Evolutionary conservation across 2,797 vertebrate genomes (phyloP), one percentile per base, ranked within the genome.

Genomic region (Sylvilagus floridanus): DNA sequence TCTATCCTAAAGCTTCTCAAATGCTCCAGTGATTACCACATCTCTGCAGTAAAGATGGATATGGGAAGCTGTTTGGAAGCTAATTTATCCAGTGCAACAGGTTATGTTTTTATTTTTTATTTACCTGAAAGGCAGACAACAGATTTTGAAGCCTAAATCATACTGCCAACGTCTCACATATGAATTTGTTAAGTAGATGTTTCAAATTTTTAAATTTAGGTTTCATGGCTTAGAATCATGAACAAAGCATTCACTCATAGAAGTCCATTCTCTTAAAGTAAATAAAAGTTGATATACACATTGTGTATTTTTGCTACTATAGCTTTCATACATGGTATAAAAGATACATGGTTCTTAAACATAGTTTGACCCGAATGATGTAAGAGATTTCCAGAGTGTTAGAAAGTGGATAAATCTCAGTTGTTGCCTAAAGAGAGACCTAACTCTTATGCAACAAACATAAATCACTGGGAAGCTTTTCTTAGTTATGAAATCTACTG

Each of bases 391-490:
- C 8, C 7, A 84, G 75, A 9, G n/a, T 17, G 84, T 37, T 7
- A 69, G 2, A 68, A 76, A 90, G 26, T 76, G n/a, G 63, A 60
- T 71, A 77, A 87, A 90, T 82, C 71, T 37, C 32, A 78, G 13
- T 37, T 50, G 90, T 95, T 95, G 42, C 6, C 66, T 73, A 68
- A 28, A 84, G 62, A 82, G 21, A 81, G 60, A 91, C 54, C 17
- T 63, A 91, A 72, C 81, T 79, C 47, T 92, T 97, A 93, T 95
- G 89, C 81, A 96, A 93, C 84, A 92, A 77, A 89, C 6, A 57
- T 82, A 73, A 86, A 84, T 96, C n/a, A 81, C 30, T 84, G 68
- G 35, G 62, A 90, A 92, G 71, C 5, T 66, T 91, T 92, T 73
- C 82, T 91, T 60, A 54, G 17, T 96, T 96, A 60, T 78, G 75